Evolutionary conservation across 2,113 vertebrate genomes (phyloP), one percentile per base, ranked within the genome.

Genomic region (Cebus imitator): DNA sequence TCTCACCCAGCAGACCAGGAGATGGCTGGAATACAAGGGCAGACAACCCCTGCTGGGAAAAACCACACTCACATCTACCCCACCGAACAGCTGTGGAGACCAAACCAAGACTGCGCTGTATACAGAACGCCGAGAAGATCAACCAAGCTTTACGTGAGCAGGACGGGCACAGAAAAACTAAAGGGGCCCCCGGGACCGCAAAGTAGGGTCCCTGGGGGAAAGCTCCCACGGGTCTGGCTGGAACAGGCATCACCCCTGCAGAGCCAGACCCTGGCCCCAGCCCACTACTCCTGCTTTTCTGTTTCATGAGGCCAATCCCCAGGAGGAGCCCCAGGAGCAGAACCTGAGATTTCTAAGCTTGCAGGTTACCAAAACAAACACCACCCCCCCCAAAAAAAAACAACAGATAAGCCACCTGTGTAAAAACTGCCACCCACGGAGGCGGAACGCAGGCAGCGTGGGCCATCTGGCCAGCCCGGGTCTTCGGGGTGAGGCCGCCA

Each of bases 371-470:
- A 52, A 52, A 52, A 52, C 16, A 17, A n/a, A 35, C 25, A 27
- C 23, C 10, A 12, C 10, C 50, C 4, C 50, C 52, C 52, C 16
- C 14, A 14, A 25, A 17, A 10, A 10, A 50, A 16, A 14, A 50
- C 6, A 76, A 3, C 85, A 40, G 79, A 40, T 23, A 18, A 66
- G 55, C 48, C 1, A 0, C 27, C 73, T 3, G 58, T 57, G 23
- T 9, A 25, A 14, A 30, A 57, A n/a, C 27, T 30, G 57, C 82
- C 37, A 30, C 0, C 40, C 2, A 14, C n/a, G 11, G 40, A 25
- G 40, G 12, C 0, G 2, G n/a, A 6, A 57, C 12, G 43, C 43
- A 0, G 12, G 18, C 13, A 37, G 32, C 1, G 2, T 4, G 18
- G 9, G 25, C 50, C 0, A 0, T 0, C 35, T 50, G 17, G n/a